Evolutionary conservation across 1,140 invertebrate species (phyloP), one percentile per base, ranked within the genome.

Genomic region (Diorhabda carinulata): DNA sequence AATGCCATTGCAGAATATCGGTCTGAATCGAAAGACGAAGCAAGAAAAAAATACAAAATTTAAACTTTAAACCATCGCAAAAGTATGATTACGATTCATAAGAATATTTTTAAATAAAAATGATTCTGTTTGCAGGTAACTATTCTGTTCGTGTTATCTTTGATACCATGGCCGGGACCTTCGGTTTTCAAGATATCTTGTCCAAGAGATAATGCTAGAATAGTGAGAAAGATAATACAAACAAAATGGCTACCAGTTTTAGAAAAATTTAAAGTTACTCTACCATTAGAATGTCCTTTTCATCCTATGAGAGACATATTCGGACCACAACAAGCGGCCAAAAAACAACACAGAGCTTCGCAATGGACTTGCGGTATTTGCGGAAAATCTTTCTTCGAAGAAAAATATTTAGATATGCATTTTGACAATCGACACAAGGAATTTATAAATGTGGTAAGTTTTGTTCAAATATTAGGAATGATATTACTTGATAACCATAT

Each of bases 361-460:
- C 92, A 93, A 79, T 97, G 94, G 94, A 92, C 90, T 2, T 98
- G 96, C 80, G 89, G 91, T 52, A 88, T 94, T 68, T 97, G 96
- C 83, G 95, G 95, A 65, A 95, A 97, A 83, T 92, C 91, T 45
- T 97, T 98, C 81, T 91, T 92, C 80, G 90, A 93, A 77, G 94
- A 97, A 80, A 88, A 90, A 80, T 91, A 91, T 81, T 84, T 98
- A 70, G 95, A 96, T 80, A 85, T 87, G 68, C 95, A 98, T 81
- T 95, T 97, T 85, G 93, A 95, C 83, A 91, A 91, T 81, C 88
- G 92, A 75, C 95, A 98, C 83, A 89, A 89, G 81, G 89, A 89
- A 77, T 86, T 91, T 79, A 89, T 96, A 70, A 94, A 94, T 82
- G 90, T 91, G 86, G 93, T 94, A 81, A 69, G 41, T 68, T 60